These are phyloP conservation scores for Ichneumon xanthorius DNA, from an alignment of 2,888 invertebrate genomes.

Conservation along the genomic window DNA sequence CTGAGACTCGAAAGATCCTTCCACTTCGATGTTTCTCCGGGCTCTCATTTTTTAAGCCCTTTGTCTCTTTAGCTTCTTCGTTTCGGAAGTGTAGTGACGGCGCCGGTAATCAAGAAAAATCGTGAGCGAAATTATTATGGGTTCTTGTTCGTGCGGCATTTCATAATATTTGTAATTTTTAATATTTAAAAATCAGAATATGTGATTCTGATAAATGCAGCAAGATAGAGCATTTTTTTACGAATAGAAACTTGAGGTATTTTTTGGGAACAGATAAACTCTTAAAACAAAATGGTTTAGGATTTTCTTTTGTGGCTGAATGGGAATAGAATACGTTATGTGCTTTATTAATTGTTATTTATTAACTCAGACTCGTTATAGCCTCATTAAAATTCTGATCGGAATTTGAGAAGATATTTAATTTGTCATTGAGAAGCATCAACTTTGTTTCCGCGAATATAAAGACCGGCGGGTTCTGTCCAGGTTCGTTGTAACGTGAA, in stretches of 20 bases:
- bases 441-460: neutral
- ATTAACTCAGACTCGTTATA: too few relatives aligned
- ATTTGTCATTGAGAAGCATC: neutral
- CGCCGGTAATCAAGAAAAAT: neutral
- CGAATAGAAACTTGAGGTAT: too few relatives aligned
- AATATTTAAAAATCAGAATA: too few relatives aligned
- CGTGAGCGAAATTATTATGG: neutral
- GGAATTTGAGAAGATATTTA: neutral
- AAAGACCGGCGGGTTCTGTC: neutral
- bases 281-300: too few relatives aligned
- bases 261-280: too few relatives aligned
- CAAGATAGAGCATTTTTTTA: too few relatives aligned
- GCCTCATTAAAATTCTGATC: too few relatives aligned
- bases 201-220: too few relatives aligned
- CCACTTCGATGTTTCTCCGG: constrained; percentile 9
- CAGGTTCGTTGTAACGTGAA: neutral
- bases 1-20: constrained; percentile 5
- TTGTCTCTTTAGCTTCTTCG: neutral
- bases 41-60: neutral
- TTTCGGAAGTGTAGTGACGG: neutral
- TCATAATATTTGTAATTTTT: too few relatives aligned
- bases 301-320: too few relatives aligned
- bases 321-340: too few relatives aligned
- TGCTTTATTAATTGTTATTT: too few relatives aligned
- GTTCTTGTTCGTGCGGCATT: neutral